Percentiles rank a stretch among this genome's conserved stretches.
phyloP scores from a whole-genome alignment of 2,113 vertebrate species.

The Alexandromys fortis region DNA sequence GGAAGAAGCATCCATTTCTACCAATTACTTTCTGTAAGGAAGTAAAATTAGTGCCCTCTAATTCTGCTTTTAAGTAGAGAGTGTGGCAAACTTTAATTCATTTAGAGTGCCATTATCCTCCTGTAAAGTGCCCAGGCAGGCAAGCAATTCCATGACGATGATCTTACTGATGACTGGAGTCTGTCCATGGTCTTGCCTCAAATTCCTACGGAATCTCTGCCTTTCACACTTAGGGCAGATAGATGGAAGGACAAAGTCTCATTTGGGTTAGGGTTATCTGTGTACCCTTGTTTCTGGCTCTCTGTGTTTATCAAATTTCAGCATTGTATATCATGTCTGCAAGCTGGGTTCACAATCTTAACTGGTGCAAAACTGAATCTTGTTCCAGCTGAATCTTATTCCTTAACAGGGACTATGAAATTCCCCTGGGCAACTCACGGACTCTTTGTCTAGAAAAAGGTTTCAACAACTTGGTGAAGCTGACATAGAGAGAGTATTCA shows the following conservation, averaged over 20 bases:
- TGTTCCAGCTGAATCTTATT: not conserved
- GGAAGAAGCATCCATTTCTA: slow-evolving; percentile 53
- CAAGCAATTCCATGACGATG: not conserved
- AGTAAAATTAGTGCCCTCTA: slow-evolving; percentile 53
- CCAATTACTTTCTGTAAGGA: slow-evolving; percentile 52
- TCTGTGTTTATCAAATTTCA: not conserved
- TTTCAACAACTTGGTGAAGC: not conserved
- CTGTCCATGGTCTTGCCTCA: not conserved
- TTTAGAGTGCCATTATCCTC: not conserved
- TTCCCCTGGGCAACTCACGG: not conserved
- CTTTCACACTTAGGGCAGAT: not conserved
- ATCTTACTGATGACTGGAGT: not conserved
- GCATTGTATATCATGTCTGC: not conserved
- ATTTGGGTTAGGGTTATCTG: not conserved
- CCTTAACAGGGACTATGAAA: not conserved
- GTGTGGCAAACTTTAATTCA: not conserved
- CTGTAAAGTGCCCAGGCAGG: not conserved
- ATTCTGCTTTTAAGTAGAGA: slow-evolving; percentile 52
- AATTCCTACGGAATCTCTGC: not conserved
- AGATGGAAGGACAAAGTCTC: not conserved
- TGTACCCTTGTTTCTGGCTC: not conserved
- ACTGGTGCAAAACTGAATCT: not conserved
- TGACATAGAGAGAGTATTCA: not conserved
- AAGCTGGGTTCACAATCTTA: not conserved
- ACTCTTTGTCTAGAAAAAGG: not conserved